Evolutionary conservation across 1,140 invertebrate species (phyloP), one percentile per base, ranked within the genome.

Genomic region (Saxidomus purpurata): DNA sequence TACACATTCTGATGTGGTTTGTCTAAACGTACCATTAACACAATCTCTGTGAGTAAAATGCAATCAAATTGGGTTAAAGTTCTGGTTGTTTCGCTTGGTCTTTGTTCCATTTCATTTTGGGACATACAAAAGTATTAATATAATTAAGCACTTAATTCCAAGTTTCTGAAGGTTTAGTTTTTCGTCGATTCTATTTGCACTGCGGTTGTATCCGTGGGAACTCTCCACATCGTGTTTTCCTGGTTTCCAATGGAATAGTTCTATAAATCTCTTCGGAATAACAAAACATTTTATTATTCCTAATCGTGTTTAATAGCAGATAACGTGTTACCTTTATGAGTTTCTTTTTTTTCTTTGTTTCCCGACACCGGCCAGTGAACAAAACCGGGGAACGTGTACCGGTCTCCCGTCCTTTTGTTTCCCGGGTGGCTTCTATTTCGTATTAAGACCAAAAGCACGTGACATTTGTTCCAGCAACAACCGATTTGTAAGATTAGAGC

Each of bases 291-390:
- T 52, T 28, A 52, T 11, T 36, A 4, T 52, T 31, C 28, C n/a
- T 79, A 79, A 79, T 79, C 22, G 43, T 19, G 15, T 52, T 79
- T 79, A 79, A 79, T 79, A 1, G 25, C 28, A 22, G 31, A 31
- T 52, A 79, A 79, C 43, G 76, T 79, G 76, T 49, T 79, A 79
- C 47, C 49, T 79, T 79, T 79, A 79, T 79, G 47, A 55, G 38
- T 13, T 49, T 77, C 9, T 55, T 43, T 55, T 34, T 17, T 36
- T 55, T 52, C 15, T 71, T 38, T 38, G 9, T 28, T 38, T 36
- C 19, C 22, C 15, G n/a, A 49, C 1, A 49, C 43, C 0, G 74
- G 25, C 19, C 4, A 13, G 74, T 8, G 49, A 52, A 31, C 55
- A 79, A 52, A 79, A 47, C 47, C 25, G 49, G 17, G 17, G 17